These are phyloP conservation scores for Ganaspis sp. DNA, from an alignment of 1,140 invertebrate genomes.

Conservation along the genomic window DNA sequence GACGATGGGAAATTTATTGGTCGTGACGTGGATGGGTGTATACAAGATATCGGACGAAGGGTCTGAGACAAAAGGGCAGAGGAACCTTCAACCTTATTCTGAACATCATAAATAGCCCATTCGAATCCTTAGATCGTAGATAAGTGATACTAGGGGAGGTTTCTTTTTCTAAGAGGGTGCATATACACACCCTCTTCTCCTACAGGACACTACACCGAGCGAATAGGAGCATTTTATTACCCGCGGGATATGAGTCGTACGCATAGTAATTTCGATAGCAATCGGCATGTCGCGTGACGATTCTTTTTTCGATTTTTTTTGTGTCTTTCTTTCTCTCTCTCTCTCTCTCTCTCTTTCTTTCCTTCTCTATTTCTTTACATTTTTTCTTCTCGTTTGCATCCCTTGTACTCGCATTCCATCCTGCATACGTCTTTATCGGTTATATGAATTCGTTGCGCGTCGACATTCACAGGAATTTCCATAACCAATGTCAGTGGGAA, in stretches of 20 bases:
- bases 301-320: constrained; percentile 10
- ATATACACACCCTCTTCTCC: too few relatives aligned
- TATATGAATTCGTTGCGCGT: neutral
- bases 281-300: constrained; percentile 42
- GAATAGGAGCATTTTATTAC: constrained; percentile 67
- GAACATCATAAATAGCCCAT: constrained; percentile 71
- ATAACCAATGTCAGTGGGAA: neutral
- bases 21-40: constrained; percentile 43
- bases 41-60: constrained; percentile 37
- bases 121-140: constrained; percentile 68
- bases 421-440: neutral
- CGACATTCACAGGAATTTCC: neutral
- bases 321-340: neutral
- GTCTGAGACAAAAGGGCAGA: constrained; percentile 45
- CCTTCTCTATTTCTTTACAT: neutral
- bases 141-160: constrained; percentile 60
- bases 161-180: constrained; percentile 40
- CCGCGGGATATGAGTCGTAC: constrained; percentile 43
- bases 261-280: constrained; percentile 46
- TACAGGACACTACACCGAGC: constrained; percentile 38
- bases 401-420: neutral
- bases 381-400: neutral
- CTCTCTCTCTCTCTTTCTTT: neutral
- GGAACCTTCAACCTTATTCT: constrained; percentile 52
- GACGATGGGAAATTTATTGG: constrained; percentile 63